Base-by-base conservation (phyloP, 2,113 vertebrate genomes). In the Leptodactylus fuscus region DNA sequence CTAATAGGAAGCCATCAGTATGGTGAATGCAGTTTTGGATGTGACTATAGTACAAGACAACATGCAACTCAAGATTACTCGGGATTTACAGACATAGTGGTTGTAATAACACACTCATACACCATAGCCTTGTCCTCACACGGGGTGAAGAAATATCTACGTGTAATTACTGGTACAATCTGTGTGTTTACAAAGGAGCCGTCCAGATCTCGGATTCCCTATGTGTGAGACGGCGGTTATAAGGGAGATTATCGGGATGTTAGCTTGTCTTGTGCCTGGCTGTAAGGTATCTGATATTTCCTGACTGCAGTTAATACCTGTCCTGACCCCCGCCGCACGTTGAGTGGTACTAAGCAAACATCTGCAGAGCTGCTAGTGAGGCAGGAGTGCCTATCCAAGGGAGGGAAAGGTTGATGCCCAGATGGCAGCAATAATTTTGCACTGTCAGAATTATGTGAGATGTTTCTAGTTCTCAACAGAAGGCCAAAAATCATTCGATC, bases 191-290 rank as follows among this genome's bases (percentile, higher is more conserved):
- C 29, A 76, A 24, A 76, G 49, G 48, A 36, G 29, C 44, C 9
- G 12, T 1, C n/a, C 22, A 2, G 5, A 6, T 46, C 73, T 76
- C n/a, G 27, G 24, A 20, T 76, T 76, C 73, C 53, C 32, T 78
- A 51, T 36, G 49, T 38, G 76, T 38, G 51, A 20, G 20, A 32
- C 32, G 12, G 32, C 2, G 16, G 83, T 69, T 79, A 55, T 20
- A 27, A 13, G 49, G 65, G 76, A 46, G 83, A 85, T 85, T 85
- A 85, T 53, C 62, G 32, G 51, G 76, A 78, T 80, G 46, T 41
- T 48, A 36, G 74, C 49, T 41, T 10, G 27, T 67, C 65, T 69
- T 67, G 51, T 58, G 82, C 29, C 18, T n/a, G 15, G 24, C 58
- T 51, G 27, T 67, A 49, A 65, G n/a, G 24, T 67, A 77, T 77